Evolutionary conservation across 2,113 vertebrate genomes (phyloP).

Genomic region (Eulemur rufifrons): DNA sequence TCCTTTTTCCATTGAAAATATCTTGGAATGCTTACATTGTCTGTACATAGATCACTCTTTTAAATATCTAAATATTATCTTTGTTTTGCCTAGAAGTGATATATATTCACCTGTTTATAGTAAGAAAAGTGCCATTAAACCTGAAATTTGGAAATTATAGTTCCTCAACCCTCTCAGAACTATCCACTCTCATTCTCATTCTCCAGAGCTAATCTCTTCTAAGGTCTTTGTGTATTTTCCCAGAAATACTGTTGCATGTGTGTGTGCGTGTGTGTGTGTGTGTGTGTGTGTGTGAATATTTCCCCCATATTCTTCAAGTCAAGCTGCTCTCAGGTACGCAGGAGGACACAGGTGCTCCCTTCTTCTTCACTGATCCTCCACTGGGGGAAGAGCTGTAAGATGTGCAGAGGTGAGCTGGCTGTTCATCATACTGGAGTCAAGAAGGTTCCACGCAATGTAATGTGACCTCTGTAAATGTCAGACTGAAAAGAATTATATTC

Average conservation of each 20-base stretch:
- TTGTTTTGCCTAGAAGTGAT: not conserved
- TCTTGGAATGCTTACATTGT: not conserved
- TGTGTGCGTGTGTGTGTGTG: not conserved
- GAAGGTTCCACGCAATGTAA: not conserved
- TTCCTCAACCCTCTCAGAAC: not conserved
- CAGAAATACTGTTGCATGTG: not conserved
- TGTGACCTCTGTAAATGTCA: not conserved
- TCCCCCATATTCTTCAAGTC: not conserved
- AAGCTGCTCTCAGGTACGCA: not conserved
- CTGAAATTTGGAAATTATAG: not conserved
- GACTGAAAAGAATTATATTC: not conserved
- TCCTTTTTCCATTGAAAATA: not conserved
- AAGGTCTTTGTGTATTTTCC: not conserved
- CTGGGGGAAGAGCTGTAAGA: fast-evolving
- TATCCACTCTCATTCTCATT: not conserved
- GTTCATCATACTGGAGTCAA: not conserved
- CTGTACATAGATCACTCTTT: not conserved
- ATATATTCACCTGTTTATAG: not conserved
- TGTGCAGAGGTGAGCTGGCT: not conserved
- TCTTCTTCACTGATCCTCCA: not conserved
- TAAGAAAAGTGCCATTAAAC: not conserved
- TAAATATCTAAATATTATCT: not conserved
- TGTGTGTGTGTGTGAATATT: not conserved
- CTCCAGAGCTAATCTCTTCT: not conserved
- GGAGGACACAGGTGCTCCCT: not conserved